These are phyloP conservation scores for Rhinichthys osculus DNA, from an alignment of 2,797 vertebrate species.

Conservation along the genomic window DNA sequence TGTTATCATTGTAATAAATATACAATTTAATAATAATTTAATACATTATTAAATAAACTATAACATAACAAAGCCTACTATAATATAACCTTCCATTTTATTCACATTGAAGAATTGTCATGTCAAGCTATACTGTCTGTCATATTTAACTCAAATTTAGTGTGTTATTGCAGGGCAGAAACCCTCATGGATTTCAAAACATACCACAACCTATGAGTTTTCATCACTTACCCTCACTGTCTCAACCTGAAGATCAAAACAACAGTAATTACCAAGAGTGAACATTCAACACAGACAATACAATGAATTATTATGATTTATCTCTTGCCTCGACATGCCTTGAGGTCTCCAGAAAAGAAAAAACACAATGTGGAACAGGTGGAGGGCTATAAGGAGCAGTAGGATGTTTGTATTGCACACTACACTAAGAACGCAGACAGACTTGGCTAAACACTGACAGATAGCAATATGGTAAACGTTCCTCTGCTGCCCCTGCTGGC, in stretches of 20 bases:
- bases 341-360: constrained; percentile 25
- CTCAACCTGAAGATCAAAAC: constrained; percentile 20
- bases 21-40: background rate
- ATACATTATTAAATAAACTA: background rate
- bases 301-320: constrained; percentile 28
- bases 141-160: background rate
- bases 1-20: background rate
- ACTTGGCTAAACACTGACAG: constrained; percentile 41
- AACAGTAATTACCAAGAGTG: constrained; percentile 51
- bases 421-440: background rate
- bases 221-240: constrained; percentile 8
- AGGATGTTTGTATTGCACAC: constrained; percentile 3
- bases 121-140: background rate
- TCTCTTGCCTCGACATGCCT: constrained; percentile 35
- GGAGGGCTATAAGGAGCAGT: background rate
- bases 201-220: background rate
- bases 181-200: background rate
- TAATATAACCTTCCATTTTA: background rate
- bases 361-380: constrained; percentile 21
- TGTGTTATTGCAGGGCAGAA: background rate
- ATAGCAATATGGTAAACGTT: constrained; percentile 6
- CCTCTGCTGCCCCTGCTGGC: constrained; percentile 13
- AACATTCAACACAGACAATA: constrained; percentile 39
- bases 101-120: background rate
- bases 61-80: background rate